Conservation (phyloP, 2,888 invertebrate species). For the Ptychoptera albimana region DNA sequence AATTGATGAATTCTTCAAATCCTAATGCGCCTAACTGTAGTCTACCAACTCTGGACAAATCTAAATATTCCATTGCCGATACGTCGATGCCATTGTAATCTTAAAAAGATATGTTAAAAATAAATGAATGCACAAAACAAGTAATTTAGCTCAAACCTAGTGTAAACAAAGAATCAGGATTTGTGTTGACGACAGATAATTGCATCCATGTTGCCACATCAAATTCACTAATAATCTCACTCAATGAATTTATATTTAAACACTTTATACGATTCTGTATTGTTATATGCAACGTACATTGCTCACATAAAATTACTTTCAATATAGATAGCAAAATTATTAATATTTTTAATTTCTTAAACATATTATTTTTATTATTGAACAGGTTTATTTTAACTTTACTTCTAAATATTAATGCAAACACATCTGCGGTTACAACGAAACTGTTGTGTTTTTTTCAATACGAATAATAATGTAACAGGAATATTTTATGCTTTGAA, state of each 20-base stretch:
- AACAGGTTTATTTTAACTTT: too few species aligned
- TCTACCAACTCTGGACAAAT: slow-evolving; percentile 18
- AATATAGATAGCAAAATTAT: too few species aligned
- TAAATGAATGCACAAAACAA: not conserved
- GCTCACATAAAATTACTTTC: not conserved
- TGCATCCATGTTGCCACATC: slow-evolving; percentile 9
- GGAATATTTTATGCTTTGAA: too few species aligned
- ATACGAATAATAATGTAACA: too few species aligned
- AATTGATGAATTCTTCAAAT: slow-evolving; percentile 16
- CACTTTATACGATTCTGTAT: slow-evolving; percentile 7
- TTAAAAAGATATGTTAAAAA: not conserved
- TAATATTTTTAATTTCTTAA: too few species aligned
- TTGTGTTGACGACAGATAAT: slow-evolving; percentile 11
- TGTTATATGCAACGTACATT: not conserved
- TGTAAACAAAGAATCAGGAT: slow-evolving; percentile 7
- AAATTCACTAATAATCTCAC: slow-evolving; percentile 11
- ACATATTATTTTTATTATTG: too few species aligned
- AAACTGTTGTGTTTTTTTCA: too few species aligned
- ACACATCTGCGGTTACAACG: too few species aligned
- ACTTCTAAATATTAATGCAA: too few species aligned
- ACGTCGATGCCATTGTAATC: not conserved
- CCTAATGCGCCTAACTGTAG: slow-evolving; percentile 16
- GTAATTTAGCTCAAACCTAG: slow-evolving; percentile 10
- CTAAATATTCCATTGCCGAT: slow-evolving; percentile 11
- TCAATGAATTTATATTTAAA: slow-evolving; percentile 8